phyloP scores from a whole-genome alignment of 1,140 invertebrate genomes.

The Helicorthomorpha holstii region DNA sequence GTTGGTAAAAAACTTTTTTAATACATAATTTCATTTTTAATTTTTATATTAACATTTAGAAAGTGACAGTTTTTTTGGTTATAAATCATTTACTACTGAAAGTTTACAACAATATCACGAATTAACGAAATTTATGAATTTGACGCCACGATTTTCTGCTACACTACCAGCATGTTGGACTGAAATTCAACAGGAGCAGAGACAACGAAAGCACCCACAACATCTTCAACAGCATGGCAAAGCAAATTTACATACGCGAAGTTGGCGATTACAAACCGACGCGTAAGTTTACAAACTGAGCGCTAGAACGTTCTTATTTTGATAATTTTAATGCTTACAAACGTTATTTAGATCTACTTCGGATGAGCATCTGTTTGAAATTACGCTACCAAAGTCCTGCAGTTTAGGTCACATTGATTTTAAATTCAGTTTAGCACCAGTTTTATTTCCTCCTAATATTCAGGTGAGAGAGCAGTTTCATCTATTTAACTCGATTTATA shows the following conservation, averaged over 20 bases:
- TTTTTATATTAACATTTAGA: background rate
- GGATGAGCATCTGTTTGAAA: constrained; percentile 80
- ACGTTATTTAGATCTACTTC: constrained; percentile 44
- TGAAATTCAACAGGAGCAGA: constrained; percentile 73
- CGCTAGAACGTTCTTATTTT: background rate
- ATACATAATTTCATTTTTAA: too few species aligned
- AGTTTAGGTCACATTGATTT: constrained; percentile 72
- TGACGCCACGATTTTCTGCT: constrained; percentile 47
- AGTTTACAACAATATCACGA: constrained; percentile 39
- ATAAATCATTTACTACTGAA: constrained; percentile 32
- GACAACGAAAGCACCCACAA: constrained; percentile 63
- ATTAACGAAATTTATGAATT: constrained; percentile 42
- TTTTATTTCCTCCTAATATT: constrained; percentile 36
- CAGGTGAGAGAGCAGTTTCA: too few species aligned
- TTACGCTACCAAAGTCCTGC: constrained; percentile 53
- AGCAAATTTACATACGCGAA: constrained; percentile 52
- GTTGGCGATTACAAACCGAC: constrained; percentile 71
- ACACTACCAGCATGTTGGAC: constrained; percentile 85
- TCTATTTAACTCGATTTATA: too few species aligned
- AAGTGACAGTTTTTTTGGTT: constrained; percentile 31
- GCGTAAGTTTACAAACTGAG: constrained; percentile 30
- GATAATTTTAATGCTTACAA: constrained; percentile 4
- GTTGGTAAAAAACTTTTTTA: too few species aligned
- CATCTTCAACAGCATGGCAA: constrained; percentile 52
- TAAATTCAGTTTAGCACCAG: constrained; percentile 56